Percentiles rank a stretch among this genome's conserved stretches.
phyloP scores from a whole-genome alignment of 1,140 invertebrate genomes.

The Pogonomyrmex barbatus region DNA sequence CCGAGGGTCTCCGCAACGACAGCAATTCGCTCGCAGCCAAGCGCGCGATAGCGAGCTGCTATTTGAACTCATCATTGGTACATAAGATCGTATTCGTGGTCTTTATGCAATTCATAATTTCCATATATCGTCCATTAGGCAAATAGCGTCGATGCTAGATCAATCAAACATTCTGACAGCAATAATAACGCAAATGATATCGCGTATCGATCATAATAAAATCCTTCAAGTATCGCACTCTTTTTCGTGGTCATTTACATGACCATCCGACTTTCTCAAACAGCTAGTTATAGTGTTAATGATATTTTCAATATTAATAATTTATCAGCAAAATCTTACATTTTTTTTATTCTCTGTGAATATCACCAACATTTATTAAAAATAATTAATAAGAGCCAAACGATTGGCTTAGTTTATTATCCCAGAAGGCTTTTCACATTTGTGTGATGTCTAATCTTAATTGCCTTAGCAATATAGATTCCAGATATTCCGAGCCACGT shows the following conservation, averaged over 20 bases:
- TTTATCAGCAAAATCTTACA: background rate
- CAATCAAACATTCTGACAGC: slow-evolving; percentile 5
- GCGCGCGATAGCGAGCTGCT: slow-evolving; percentile 77
- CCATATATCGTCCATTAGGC: slow-evolving; percentile 3
- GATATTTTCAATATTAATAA: background rate
- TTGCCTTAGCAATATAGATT: slow-evolving; percentile 18
- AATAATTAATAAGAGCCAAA: background rate
- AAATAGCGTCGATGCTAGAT: slow-evolving; percentile 4
- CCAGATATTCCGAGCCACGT: slow-evolving; percentile 57
- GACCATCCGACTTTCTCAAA: slow-evolving; percentile 3
- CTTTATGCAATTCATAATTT: slow-evolving; percentile 35
- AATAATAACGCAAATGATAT: background rate
- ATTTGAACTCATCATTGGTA: slow-evolving; percentile 79
- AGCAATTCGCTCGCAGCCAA: slow-evolving; percentile 81
- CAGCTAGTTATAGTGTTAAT: background rate
- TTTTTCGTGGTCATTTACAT: background rate
- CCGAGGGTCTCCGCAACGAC: slow-evolving; percentile 76
- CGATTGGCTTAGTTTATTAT: background rate
- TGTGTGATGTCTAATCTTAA: slow-evolving; percentile 14
- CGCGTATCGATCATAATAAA: background rate
- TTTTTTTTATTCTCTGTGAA: background rate
- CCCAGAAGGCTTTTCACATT: background rate
- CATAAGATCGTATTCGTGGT: slow-evolving; percentile 29
- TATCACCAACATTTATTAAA: background rate
- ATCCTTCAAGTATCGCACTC: background rate